phyloP scores from a whole-genome alignment of 1,140 invertebrate genomes.

The Mycetomoellerius zeteki region DNA sequence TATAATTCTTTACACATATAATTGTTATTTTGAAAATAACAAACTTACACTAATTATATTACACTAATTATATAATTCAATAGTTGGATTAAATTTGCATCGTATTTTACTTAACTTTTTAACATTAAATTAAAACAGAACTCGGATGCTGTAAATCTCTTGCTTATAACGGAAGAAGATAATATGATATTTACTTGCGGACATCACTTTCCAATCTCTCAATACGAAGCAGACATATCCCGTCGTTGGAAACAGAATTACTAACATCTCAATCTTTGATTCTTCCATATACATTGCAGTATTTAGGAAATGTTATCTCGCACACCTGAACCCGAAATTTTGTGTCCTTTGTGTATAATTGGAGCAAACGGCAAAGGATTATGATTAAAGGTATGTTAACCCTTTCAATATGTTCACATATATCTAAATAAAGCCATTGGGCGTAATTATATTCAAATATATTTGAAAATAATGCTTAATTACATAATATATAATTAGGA shows the following conservation, averaged over 20 bases:
- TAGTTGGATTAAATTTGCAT: background rate
- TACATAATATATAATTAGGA: background rate
- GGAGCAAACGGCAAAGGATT: conserved; percentile 77
- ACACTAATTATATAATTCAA: background rate
- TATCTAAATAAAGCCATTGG: background rate
- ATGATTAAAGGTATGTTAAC: conserved; percentile 61
- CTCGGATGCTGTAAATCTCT: conserved; percentile 80
- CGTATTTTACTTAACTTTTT: background rate
- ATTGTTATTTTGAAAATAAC: background rate
- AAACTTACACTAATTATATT: too few species aligned
- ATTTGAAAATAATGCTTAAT: background rate
- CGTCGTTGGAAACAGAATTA: conserved; percentile 84
- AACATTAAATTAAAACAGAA: conserved; percentile 74
- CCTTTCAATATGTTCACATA: background rate
- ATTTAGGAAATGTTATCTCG: conserved; percentile 80
- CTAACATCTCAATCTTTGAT: conserved; percentile 79
- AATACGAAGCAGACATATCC: conserved; percentile 82
- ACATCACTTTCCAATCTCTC: conserved; percentile 83
- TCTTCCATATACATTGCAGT: conserved; percentile 83
- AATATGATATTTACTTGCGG: conserved; percentile 86
- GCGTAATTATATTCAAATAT: background rate
- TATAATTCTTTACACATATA: too few species aligned
- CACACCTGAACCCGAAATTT: conserved; percentile 80
- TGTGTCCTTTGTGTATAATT: conserved; percentile 84
- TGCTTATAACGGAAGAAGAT: conserved; percentile 82